A percentile compares a stretch with the other conserved stretches of the same genome.
Conservation (phyloP, 2,888 invertebrate genomes). For the Mythimna lalbum region DNA sequence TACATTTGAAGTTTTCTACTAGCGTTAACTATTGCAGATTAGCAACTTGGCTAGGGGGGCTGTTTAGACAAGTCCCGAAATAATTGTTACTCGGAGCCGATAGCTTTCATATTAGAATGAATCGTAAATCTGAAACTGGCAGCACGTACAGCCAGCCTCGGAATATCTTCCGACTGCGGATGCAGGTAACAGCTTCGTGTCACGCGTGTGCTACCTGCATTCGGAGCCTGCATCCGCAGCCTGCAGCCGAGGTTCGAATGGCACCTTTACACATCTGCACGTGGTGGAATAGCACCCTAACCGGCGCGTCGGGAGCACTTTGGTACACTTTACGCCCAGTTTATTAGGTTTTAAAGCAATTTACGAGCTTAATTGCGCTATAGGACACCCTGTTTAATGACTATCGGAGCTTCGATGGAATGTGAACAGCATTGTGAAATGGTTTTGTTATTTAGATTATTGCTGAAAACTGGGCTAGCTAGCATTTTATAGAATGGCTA, state of each 20-base stretch:
- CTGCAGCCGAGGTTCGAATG: background rate
- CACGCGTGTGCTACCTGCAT: too few species aligned
- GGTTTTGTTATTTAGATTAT: background rate
- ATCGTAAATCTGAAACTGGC: too few species aligned
- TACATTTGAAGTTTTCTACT: too few species aligned
- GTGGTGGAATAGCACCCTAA: background rate
- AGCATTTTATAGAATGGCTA: too few species aligned
- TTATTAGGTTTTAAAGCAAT: slow-evolving; percentile 76
- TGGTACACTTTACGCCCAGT: slow-evolving; percentile 54
- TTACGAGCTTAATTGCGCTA: slow-evolving; percentile 70
- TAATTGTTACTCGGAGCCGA: too few species aligned
- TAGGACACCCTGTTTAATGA: slow-evolving; percentile 38
- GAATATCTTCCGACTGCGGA: too few species aligned
- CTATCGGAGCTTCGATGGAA: slow-evolving; percentile 34
- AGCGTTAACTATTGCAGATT: too few species aligned
- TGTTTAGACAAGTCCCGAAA: too few species aligned
- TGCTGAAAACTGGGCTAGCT: background rate
- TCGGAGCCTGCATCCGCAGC: background rate
- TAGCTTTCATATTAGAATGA: too few species aligned
- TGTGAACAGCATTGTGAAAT: slow-evolving; percentile 18
- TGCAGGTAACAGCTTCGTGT: too few species aligned
- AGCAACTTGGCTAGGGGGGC: too few species aligned
- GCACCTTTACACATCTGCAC: background rate
- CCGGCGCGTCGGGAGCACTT: slow-evolving; percentile 44
- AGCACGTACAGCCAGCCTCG: too few species aligned